Evolutionary conservation across 1,140 invertebrate genomes (phyloP).

Genomic region (Drosophila lowei): DNA sequence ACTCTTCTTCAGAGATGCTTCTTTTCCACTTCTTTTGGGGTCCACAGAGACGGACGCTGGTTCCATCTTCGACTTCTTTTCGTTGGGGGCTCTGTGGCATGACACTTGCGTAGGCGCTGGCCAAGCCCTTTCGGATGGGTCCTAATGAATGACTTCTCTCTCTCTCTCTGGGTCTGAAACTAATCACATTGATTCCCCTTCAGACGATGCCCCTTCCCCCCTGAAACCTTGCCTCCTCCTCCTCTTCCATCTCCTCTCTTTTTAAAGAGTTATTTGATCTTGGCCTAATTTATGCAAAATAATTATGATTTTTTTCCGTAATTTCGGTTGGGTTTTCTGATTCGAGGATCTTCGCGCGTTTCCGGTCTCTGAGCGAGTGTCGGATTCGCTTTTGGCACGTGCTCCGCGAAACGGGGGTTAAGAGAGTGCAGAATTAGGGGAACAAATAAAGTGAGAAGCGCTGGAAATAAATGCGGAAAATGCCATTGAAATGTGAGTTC

Average conservation of each 20-base stretch:
- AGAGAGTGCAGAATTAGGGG: conserved; percentile 6
- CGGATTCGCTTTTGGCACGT: conserved; percentile 46
- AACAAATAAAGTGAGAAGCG: neutral
- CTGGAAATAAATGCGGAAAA: conserved; percentile 30
- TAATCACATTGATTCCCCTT: conserved; percentile 54
- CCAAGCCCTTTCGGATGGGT: conserved; percentile 45
- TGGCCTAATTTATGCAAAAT: conserved; percentile 68
- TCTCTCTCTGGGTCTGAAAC: conserved; percentile 37
- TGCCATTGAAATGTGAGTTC: conserved; percentile 54
- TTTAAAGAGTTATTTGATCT: conserved; percentile 43
- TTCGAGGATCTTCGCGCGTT: conserved; percentile 38
- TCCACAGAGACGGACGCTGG: neutral
- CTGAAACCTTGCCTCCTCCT: neutral
- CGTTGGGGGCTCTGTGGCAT: conserved; percentile 51
- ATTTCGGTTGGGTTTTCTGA: neutral
- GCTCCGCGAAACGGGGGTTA: conserved; percentile 21
- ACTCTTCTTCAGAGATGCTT: conserved; percentile 6
- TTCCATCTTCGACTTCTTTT: conserved; percentile 26
- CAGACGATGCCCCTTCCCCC: neutral
- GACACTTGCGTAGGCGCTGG: conserved; percentile 59
- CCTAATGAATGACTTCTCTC: conserved; percentile 67
- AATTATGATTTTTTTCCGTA: conserved; percentile 20
- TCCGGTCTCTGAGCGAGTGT: conserved; percentile 22
- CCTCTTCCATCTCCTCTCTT: no score
- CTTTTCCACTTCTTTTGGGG: neutral